phyloP scores from a whole-genome alignment of 2,113 vertebrate genomes.

The Chloroceryle aenea region DNA sequence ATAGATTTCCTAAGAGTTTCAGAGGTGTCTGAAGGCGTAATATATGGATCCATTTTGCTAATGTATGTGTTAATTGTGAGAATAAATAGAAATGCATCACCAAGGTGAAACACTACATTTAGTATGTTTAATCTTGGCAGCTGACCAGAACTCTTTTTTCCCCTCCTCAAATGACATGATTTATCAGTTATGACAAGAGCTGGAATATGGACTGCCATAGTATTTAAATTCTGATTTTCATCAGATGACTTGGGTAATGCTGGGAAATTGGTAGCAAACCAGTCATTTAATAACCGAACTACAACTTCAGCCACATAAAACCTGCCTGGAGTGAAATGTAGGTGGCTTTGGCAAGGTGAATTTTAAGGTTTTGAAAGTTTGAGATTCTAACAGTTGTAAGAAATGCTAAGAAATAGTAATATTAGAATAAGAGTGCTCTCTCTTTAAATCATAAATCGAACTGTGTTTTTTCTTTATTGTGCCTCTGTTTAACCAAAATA shows the following conservation, averaged over 20 bases:
- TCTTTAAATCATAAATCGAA: constrained; percentile 20
- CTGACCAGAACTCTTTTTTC: background rate
- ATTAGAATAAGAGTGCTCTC: background rate
- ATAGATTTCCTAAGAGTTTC: background rate
- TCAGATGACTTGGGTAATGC: background rate
- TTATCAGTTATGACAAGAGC: background rate
- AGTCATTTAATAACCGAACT: background rate
- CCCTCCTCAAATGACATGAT: too few species aligned
- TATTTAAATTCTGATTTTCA: background rate
- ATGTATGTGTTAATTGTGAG: background rate
- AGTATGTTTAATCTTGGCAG: background rate
- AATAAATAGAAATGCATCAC: background rate
- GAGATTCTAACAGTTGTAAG: background rate
- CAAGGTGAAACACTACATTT: background rate
- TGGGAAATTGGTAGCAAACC: background rate
- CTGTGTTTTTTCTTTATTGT: background rate
- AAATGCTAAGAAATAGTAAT: background rate
- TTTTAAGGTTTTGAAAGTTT: background rate
- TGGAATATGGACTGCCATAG: background rate
- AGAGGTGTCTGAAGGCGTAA: background rate
- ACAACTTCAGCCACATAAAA: background rate
- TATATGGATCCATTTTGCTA: background rate
- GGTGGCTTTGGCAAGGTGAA: background rate
- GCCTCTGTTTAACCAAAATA: constrained; percentile 13
- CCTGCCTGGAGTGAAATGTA: background rate